Percentiles rank a stretch among this genome's conserved stretches.
These are phyloP conservation scores for Eupeodes latifasciatus DNA, from an alignment of 2,888 invertebrate genomes.

Conservation along the genomic window DNA sequence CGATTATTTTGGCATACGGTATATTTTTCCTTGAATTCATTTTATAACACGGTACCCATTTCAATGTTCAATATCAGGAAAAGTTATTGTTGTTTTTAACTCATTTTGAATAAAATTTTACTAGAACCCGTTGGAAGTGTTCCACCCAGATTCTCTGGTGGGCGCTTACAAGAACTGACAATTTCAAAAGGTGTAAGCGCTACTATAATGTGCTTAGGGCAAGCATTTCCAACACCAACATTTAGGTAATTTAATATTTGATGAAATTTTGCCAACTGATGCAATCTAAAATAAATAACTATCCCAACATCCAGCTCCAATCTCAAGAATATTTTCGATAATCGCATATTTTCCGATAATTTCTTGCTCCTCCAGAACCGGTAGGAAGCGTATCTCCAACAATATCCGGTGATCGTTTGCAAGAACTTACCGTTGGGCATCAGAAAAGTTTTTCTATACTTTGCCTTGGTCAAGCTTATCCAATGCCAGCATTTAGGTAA, in stretches of 20 bases:
- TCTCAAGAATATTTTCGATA: background rate
- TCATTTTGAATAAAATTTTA: slow-evolving; percentile 23
- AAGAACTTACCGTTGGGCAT: slow-evolving; percentile 84
- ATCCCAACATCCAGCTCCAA: slow-evolving; percentile 43
- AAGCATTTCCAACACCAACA: slow-evolving; percentile 86
- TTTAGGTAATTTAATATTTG: slow-evolving; percentile 84
- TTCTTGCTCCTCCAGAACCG: slow-evolving; percentile 85
- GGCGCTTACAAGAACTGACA: slow-evolving; percentile 85
- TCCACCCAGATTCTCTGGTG: slow-evolving; percentile 84
- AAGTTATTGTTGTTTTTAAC: slow-evolving; percentile 42
- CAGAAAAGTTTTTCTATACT: slow-evolving; percentile 87
- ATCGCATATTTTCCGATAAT: background rate
- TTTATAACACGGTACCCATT: slow-evolving; percentile 69
- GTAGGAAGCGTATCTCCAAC: slow-evolving; percentile 89
- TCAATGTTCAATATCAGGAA: slow-evolving; percentile 65
- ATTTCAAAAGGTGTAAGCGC: slow-evolving; percentile 78
- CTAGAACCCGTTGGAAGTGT: slow-evolving; percentile 85
- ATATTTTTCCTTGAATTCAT: slow-evolving; percentile 5
- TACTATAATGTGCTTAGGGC: slow-evolving; percentile 85
- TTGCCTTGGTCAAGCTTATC: slow-evolving; percentile 91
- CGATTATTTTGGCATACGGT: background rate
- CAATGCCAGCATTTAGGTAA: slow-evolving; percentile 91
- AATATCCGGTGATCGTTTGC: slow-evolving; percentile 86
- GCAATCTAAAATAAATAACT: background rate
- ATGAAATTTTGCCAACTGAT: slow-evolving; percentile 48